Evolutionary conservation across 2,113 vertebrate genomes (phyloP), one percentile per base, ranked within the genome.

Genomic region (Anolis carolinensis): DNA sequence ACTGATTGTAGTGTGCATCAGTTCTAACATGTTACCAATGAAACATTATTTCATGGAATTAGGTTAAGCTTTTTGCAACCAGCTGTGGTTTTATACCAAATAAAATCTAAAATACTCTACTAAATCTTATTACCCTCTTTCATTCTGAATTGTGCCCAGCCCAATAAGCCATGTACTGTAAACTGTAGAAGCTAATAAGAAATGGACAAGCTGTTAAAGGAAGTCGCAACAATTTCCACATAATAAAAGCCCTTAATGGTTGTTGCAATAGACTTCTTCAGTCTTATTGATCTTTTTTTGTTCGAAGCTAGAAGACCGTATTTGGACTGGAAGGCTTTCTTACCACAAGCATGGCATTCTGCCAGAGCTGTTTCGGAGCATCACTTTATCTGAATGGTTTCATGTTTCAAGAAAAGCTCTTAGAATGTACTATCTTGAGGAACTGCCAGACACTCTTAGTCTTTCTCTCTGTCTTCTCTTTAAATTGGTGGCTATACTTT

Each of bases 211-310:
- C 90, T 91, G 88, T 88, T 83, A 92, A 81, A 92, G 82, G 39
- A 92, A 89, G 6, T 68, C 81, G 91, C 89, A 83, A 90, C 90
- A 70, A 48, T 20, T 86, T 90, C 91, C 85, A 89, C 5, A 1
- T 86, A 50, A 1, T 86, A 50, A 91, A 90, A 77, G 75, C 39
- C 92, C 91, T 94, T 93, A 88, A 80, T 89, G 52, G 50, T 75
- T 44, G 83, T 68, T 82, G 44, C 68, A 87, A 74, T 89, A 91
- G 90, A 27, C 86, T 88, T 93, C 87, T 89, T 5, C 88, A 75
- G 85, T 90, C 84, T 84, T 84, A 93, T 89, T 92, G 87, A 93
- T 94, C 9, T 59, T 59, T 59, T 59, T 85, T 18, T 77, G 34
- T 89, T 89, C 90, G 85, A 82, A 30, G 39, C 70, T 39, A 44